phyloP scores from a whole-genome alignment of 1,140 invertebrate species.

The Nebria ingens region DNA sequence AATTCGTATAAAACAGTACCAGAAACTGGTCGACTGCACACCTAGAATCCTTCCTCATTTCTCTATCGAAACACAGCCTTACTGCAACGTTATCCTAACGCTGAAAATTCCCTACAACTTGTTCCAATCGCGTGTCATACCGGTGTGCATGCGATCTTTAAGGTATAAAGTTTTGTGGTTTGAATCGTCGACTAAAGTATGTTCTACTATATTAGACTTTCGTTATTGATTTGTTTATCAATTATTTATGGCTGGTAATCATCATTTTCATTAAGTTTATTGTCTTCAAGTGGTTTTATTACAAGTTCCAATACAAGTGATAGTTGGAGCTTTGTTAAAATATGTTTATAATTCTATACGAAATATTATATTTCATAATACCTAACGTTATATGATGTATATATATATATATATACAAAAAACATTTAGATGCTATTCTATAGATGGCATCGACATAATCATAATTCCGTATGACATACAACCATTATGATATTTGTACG shows the following conservation, averaged over 20 bases:
- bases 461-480: too few relatives aligned
- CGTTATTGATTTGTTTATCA: neutral
- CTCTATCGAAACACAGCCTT: neutral
- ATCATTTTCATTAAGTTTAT: neutral
- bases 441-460: too few relatives aligned
- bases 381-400: neutral
- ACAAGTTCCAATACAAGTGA: neutral
- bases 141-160: neutral
- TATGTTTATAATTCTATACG: neutral
- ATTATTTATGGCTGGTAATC: neutral
- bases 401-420: neutral
- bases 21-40: neutral
- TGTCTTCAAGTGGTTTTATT: neutral
- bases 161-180: neutral
- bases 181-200: neutral
- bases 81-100: neutral
- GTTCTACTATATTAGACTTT: neutral
- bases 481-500: too few relatives aligned
- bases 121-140: neutral
- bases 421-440: too few relatives aligned
- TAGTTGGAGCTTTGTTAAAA: neutral
- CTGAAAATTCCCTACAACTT: neutral
- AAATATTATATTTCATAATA: neutral
- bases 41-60: neutral
- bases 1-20: too few relatives aligned